Evolutionary conservation across 2,888 invertebrate genomes (phyloP).

Genomic region (Mythimna vitellina): DNA sequence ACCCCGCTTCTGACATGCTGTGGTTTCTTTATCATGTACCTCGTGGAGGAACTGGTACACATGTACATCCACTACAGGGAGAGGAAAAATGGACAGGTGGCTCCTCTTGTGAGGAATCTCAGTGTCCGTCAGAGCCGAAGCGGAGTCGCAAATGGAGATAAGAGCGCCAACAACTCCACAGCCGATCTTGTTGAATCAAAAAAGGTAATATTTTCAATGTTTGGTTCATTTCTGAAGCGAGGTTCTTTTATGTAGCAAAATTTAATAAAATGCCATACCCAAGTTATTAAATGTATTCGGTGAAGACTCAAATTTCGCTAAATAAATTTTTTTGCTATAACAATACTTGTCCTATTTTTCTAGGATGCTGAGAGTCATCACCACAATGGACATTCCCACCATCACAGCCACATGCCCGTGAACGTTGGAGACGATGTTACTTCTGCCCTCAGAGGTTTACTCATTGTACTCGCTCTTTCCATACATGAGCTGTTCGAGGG

Average conservation of each 20-base stretch:
- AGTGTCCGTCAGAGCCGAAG: constrained; percentile 82
- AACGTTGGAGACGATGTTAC: constrained; percentile 85
- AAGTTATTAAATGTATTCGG: neutral
- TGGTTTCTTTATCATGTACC: constrained; percentile 94
- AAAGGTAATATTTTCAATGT: constrained; percentile 44
- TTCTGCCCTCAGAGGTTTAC: constrained; percentile 92
- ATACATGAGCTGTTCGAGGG: constrained; percentile 97
- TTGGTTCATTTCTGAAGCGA: neutral
- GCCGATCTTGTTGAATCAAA: constrained; percentile 83
- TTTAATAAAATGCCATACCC: neutral
- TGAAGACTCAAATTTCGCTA: no score
- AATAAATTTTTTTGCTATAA: no score
- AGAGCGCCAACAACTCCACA: constrained; percentile 84
- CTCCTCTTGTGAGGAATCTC: constrained; percentile 84
- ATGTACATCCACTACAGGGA: constrained; percentile 91
- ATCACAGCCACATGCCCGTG: constrained; percentile 87
- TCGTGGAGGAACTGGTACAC: constrained; percentile 95
- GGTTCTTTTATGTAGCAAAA: neutral
- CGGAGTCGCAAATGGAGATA: constrained; percentile 70
- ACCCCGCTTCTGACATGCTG: constrained; percentile 93
- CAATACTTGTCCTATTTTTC: constrained; percentile 34
- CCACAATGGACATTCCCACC: constrained; percentile 71
- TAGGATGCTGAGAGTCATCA: constrained; percentile 78
- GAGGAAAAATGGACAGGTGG: constrained; percentile 73
- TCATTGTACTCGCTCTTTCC: constrained; percentile 95